A percentile compares a stretch with the other conserved stretches of the same genome.
Conservation (phyloP, 2,797 vertebrate species). For the Sarcoramphus papa region DNA sequence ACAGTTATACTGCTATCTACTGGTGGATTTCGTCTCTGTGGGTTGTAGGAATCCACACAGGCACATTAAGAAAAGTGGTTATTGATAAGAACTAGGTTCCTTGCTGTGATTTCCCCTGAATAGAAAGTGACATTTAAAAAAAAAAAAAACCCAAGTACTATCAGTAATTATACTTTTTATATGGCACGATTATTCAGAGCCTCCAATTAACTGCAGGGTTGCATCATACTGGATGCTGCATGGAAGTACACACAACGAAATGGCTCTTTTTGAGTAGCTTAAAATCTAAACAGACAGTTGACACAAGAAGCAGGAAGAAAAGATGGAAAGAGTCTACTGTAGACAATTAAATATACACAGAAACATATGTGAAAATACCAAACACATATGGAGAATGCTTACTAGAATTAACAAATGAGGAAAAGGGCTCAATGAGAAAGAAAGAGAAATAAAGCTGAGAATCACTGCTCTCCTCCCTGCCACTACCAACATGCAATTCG, state of each 20-base stretch:
- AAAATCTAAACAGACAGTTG: conserved; percentile 10
- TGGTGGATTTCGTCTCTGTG: neutral
- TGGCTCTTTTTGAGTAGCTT: neutral
- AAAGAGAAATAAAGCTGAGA: conserved; percentile 1
- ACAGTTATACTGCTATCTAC: neutral
- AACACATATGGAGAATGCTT: conserved; percentile 11
- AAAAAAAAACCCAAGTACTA: neutral
- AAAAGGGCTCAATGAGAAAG: neutral
- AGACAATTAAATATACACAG: conserved; percentile 33
- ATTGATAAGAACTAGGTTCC: neutral
- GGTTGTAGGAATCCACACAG: neutral
- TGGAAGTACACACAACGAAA: neutral
- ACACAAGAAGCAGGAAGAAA: neutral
- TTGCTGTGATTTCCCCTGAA: neutral
- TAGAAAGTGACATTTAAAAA: neutral
- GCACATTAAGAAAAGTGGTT: neutral
- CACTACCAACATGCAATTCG: neutral
- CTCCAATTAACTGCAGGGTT: neutral
- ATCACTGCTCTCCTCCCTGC: conserved; percentile 16
- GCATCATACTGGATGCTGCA: neutral
- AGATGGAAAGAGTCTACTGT: neutral
- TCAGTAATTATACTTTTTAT: neutral
- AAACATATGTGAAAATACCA: conserved; percentile 28
- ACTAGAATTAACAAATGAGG: neutral
- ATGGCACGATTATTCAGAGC: neutral